Percentiles rank a stretch among this genome's conserved stretches.
phyloP scores from a whole-genome alignment of 2,797 vertebrate genomes.

The Cryptoprocta ferox region DNA sequence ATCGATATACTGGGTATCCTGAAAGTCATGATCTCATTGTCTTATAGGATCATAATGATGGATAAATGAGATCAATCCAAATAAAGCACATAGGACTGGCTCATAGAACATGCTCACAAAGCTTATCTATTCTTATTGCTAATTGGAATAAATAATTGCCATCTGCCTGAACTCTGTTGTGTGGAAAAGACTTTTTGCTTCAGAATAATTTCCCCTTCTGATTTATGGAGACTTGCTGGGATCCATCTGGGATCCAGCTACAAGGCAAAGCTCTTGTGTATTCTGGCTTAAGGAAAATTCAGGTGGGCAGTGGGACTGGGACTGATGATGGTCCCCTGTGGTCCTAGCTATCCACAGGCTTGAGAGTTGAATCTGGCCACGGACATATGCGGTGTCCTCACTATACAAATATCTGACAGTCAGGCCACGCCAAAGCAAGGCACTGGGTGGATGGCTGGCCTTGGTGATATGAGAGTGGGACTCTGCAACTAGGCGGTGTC shows the following conservation, averaged over 20 bases:
- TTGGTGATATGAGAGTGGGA: neutral
- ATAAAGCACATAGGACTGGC: neutral
- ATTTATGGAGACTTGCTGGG: neutral
- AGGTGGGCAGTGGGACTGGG: neutral
- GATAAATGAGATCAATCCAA: neutral
- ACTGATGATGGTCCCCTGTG: neutral
- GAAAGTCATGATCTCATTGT: neutral
- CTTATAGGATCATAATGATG: neutral
- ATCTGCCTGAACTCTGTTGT: neutral
- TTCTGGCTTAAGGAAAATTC: neutral
- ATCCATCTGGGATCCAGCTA: neutral
- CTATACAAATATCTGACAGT: neutral
- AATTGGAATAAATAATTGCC: slow-evolving; percentile 24
- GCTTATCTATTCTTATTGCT: neutral
- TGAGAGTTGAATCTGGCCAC: neutral
- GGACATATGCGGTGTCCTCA: neutral
- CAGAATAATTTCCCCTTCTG: neutral
- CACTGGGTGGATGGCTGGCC: neutral
- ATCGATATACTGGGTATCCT: neutral
- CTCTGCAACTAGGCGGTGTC: neutral
- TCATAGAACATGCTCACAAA: neutral
- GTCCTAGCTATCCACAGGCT: neutral
- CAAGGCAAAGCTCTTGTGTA: neutral
- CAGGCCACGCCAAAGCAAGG: neutral
- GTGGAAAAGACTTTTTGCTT: slow-evolving; percentile 1